Base-by-base conservation (phyloP, 2,113 vertebrate species). In the Cavia aperea region DNA sequence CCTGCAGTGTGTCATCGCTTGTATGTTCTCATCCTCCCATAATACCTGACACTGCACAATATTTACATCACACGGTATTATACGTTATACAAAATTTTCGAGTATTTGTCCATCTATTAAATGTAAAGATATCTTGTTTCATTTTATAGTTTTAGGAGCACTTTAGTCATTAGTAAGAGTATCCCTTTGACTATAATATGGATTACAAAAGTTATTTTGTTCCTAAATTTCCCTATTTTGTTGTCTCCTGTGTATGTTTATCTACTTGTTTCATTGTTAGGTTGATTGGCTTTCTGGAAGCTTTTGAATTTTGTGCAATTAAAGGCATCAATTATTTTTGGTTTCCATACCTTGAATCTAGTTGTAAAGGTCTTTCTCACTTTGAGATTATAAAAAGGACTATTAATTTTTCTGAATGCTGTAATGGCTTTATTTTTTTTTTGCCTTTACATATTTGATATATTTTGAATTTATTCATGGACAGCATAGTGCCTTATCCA, bases 221-320 rank as follows among this genome's bases (percentile, higher is more conserved):
- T 5, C 15, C 12, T 51, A 72, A 63, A 21, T 54, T 54, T 54
- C 51, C 51, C 7, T 54, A 51, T 75, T 18, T 85, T 12, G 39
- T 51, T 89, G 43, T 46, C 49, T 60, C 70, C 49, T 33, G 33
- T 49, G 0, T 87, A 46, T 72, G 94, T 90, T 66, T 85, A 46
- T 88, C 60, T 89, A 31, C 58, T 66, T 89, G 54, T 51, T 62
- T 65, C 15, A 7, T 90, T 62, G 36, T 3, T 65, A 29, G 31
- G 14, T 56, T 92, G 72, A 26, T 83, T 36, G 29, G 19, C 56
- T 93, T 94, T 87, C 63, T 24, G 70, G 33, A 90, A 93, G 33
- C 23, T 49, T 94, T 77, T 54, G 60, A 31, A 70, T 84, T 90
- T 93, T 89, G 26, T 77, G 6, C 63, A 89, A 83, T 39, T 91